These are phyloP conservation scores for Delichon dasypus DNA, from an alignment of 2,797 vertebrate species.

Conservation along the genomic window DNA sequence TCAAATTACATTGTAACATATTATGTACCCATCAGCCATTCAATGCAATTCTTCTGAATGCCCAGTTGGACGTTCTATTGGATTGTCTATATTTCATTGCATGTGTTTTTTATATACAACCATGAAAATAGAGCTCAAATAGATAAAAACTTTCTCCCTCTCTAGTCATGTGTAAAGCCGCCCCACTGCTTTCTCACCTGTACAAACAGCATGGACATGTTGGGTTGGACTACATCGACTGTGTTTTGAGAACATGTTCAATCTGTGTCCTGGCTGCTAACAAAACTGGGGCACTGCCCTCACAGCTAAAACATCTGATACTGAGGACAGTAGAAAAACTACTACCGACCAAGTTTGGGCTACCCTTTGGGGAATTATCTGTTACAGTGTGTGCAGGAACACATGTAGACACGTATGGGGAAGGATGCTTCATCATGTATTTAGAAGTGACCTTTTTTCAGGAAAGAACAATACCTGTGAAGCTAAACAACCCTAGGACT, in stretches of 20 bases:
- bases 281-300: fast-evolving
- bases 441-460: background rate
- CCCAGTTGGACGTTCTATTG: background rate
- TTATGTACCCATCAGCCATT: background rate
- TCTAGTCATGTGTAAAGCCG: constrained; percentile 27
- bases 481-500: background rate
- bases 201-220: background rate
- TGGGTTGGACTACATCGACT: background rate
- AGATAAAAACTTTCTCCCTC: background rate
- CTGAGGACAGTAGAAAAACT: background rate
- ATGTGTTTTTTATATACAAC: background rate
- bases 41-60: background rate
- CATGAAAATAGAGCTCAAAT: background rate
- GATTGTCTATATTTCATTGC: background rate
- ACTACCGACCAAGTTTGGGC: fast-evolving
- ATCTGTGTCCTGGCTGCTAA: background rate
- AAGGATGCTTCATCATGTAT: background rate
- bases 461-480: background rate
- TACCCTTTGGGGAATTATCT: background rate
- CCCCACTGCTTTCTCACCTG: constrained; percentile 24
- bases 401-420: fast-evolving
- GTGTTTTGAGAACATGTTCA: background rate
- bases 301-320: background rate
- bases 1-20: background rate
- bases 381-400: background rate